These are phyloP conservation scores for Hemicrepidius hirtus DNA, from an alignment of 2,888 invertebrate genomes.

Conservation along the genomic window DNA sequence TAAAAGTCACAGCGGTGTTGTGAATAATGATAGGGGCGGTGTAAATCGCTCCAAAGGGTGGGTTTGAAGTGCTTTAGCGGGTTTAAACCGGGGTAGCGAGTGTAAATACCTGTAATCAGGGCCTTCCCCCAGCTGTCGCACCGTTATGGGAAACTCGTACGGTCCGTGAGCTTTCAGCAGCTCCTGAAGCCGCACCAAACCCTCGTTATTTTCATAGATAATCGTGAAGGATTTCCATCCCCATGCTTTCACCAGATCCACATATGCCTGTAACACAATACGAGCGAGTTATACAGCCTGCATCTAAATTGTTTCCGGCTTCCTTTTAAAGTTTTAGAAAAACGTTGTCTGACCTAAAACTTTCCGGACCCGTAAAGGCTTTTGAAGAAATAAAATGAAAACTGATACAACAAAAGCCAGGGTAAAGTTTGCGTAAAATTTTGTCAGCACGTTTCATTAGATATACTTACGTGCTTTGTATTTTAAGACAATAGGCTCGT, in stretches of 20 bases:
- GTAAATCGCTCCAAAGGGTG: slow-evolving; percentile 30
- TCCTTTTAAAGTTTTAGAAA: slow-evolving; percentile 21
- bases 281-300: slow-evolving; percentile 34
- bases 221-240: slow-evolving; percentile 98
- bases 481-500: neutral
- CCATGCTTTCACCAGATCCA: slow-evolving; percentile 91
- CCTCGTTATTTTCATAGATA: slow-evolving; percentile 97
- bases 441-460: slow-evolving; percentile 30
- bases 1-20: slow-evolving; percentile 44
- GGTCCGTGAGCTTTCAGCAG: slow-evolving; percentile 91
- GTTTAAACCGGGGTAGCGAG: slow-evolving; percentile 25
- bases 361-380: slow-evolving; percentile 28
- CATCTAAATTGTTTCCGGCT: slow-evolving; percentile 29
- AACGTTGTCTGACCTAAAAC: slow-evolving; percentile 33
- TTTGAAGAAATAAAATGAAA: slow-evolving; percentile 4
- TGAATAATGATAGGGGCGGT: slow-evolving; percentile 45
- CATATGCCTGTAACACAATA: slow-evolving; percentile 83
- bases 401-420: slow-evolving; percentile 13
- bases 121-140: slow-evolving; percentile 88
- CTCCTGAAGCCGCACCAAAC: slow-evolving; percentile 90
- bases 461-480: slow-evolving; percentile 20
- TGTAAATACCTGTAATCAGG: slow-evolving; percentile 85
- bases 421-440: slow-evolving; percentile 26
- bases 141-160: slow-evolving; percentile 88
- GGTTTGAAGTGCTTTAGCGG: slow-evolving; percentile 20